Evolutionary conservation across 2,797 vertebrate genomes (phyloP).

Genomic region (Muscicapa comitata): DNA sequence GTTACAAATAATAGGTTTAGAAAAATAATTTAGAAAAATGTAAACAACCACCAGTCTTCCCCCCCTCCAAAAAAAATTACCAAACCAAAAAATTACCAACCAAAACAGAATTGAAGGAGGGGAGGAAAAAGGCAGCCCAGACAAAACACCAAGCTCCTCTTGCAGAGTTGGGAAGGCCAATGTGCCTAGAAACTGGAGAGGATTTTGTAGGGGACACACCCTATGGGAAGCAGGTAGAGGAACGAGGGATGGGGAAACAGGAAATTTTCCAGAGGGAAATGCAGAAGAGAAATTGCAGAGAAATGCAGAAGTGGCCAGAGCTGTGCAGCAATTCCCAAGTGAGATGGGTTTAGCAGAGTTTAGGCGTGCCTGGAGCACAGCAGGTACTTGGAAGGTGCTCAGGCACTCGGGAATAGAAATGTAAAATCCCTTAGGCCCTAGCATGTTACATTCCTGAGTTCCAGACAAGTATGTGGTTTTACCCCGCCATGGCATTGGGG

Average conservation of each 20-base stretch:
- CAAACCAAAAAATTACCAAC: neutral
- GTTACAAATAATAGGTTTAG: neutral
- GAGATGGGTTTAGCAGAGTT: neutral
- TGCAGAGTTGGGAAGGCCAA: accelerated
- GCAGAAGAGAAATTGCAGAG: too few relatives aligned
- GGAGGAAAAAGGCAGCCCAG: neutral
- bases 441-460: neutral
- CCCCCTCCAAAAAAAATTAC: accelerated
- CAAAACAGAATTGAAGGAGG: neutral
- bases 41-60: accelerated
- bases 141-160: neutral
- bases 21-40: neutral
- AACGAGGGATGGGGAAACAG: neutral
- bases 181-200: neutral
- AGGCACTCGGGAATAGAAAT: neutral
- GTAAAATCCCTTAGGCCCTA: neutral
- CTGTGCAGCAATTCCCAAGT: neutral
- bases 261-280: too few relatives aligned
- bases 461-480: neutral
- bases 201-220: neutral
- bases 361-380: neutral
- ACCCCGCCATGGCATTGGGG: accelerated
- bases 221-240: neutral
- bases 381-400: neutral
- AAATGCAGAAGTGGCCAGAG: neutral